Evolutionary conservation across 2,113 vertebrate genomes (phyloP).

Genomic region (Otus sunia): DNA sequence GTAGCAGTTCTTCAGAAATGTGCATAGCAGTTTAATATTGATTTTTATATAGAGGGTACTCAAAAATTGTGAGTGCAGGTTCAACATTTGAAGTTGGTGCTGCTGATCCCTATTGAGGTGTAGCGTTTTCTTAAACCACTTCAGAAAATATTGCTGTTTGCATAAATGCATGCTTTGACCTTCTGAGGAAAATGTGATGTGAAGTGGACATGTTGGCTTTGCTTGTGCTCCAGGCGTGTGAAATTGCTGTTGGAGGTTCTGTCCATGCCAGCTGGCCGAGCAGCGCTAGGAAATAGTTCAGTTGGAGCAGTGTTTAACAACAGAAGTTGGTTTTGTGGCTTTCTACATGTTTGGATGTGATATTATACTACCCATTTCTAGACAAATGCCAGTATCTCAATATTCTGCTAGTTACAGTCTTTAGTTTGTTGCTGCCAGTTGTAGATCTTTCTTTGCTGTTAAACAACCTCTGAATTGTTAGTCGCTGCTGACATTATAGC

Average conservation of each 20-base stretch:
- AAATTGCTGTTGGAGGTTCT: neutral
- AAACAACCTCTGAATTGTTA: neutral
- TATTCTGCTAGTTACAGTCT: neutral
- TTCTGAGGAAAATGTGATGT: neutral
- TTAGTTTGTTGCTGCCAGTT: neutral
- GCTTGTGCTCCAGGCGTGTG: rapidly evolving
- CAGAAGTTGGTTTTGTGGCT: neutral
- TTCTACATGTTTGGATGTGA: neutral
- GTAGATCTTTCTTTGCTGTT: neutral
- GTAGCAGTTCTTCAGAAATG: neutral
- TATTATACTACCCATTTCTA: neutral
- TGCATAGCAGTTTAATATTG: rapidly evolving
- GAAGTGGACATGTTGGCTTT: neutral
- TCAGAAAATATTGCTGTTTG: neutral
- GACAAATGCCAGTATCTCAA: neutral
- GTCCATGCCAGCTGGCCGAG: neutral
- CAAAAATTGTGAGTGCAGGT: neutral
- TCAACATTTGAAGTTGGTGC: neutral
- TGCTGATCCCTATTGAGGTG: neutral
- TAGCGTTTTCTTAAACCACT: neutral
- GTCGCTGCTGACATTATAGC: neutral
- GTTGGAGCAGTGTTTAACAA: neutral
- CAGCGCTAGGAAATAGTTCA: neutral
- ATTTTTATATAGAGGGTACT: neutral
- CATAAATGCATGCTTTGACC: neutral